Evolutionary conservation across 2,113 vertebrate genomes (phyloP), one percentile per base, ranked within the genome.

Genomic region (Protobothrops mucrosquamatus): DNA sequence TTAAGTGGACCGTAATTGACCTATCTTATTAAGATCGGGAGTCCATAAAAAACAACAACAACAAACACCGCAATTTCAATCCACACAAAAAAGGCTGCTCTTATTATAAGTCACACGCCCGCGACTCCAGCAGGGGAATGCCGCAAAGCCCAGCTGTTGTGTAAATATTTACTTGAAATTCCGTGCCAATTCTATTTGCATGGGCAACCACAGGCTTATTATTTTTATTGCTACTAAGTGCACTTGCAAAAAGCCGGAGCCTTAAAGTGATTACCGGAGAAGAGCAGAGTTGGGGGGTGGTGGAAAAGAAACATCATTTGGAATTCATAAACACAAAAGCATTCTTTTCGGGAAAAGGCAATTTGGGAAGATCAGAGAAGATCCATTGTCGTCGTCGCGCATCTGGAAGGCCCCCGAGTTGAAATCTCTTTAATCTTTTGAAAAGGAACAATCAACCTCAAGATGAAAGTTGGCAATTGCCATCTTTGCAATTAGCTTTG

Each of bases 61-160:
- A 85, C n/a, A 88, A 94, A 85, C 57, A 93, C 69, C 4, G n/a
- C 69, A 51, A 39, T 51, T 3, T 96, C 12, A 14, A 89, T 95
- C 90, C 90, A 56, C 93, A 93, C 91, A 93, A 95, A 90, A 89
- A 90, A 94, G 94, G 55, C 95, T 94, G 91, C 92, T 93, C 96
- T 93, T 87, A 94, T 96, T 96, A 94, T 94, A 95, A 94, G 95
- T 94, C 95, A 95, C 95, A 94, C 94, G 91, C 94, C 96, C 94
- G 92, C 81, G 85, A 93, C 85, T 86, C 91, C 96, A 95, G 93
- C 89, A 94, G 95, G 93, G 96, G 95, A 95, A 94, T 94, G 94
- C 91, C 7, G 81, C 93, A 91, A 88, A 94, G 26, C 69, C 52
- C 12, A 46, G 39, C 96, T 94, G 93, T 88, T 94, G 94, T 94